phyloP scores from a whole-genome alignment of 2,888 invertebrate genomes.

The Eilema caniola region DNA sequence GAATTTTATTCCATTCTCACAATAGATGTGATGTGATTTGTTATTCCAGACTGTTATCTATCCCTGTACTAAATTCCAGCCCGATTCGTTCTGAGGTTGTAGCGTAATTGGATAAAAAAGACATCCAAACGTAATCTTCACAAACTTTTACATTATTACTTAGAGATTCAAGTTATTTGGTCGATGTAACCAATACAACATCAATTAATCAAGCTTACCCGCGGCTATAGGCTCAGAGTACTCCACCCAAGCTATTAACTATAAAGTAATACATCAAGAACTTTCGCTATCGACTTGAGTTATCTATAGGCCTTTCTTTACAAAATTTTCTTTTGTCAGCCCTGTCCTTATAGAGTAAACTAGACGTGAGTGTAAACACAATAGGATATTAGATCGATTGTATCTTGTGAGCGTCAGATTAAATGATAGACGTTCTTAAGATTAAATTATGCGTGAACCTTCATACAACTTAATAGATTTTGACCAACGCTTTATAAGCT shows the following conservation, averaged over 20 bases:
- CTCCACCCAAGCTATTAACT: slow-evolving; percentile 4
- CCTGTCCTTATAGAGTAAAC: neutral
- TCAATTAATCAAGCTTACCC: slow-evolving; percentile 8
- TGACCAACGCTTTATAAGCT: too few species aligned
- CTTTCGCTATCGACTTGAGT: neutral
- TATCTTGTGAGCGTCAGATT: slow-evolving; percentile 1
- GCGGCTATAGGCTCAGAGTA: neutral
- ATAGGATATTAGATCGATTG: neutral
- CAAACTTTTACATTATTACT: too few species aligned
- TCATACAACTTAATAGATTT: neutral
- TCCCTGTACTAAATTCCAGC: too few species aligned
- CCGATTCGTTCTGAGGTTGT: too few species aligned
- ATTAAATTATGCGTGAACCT: neutral
- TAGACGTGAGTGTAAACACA: neutral
- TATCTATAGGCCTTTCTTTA: neutral
- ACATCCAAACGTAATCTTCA: too few species aligned
- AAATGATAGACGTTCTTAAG: neutral
- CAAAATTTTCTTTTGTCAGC: slow-evolving; percentile 4
- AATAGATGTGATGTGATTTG: too few species aligned
- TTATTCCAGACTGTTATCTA: too few species aligned
- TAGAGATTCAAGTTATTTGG: neutral
- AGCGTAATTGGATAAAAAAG: too few species aligned
- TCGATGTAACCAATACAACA: neutral
- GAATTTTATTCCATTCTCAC: too few species aligned
- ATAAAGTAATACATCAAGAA: slow-evolving; percentile 12